phyloP scores from a whole-genome alignment of 2,888 invertebrate species.

The Terebella lapidaria region DNA sequence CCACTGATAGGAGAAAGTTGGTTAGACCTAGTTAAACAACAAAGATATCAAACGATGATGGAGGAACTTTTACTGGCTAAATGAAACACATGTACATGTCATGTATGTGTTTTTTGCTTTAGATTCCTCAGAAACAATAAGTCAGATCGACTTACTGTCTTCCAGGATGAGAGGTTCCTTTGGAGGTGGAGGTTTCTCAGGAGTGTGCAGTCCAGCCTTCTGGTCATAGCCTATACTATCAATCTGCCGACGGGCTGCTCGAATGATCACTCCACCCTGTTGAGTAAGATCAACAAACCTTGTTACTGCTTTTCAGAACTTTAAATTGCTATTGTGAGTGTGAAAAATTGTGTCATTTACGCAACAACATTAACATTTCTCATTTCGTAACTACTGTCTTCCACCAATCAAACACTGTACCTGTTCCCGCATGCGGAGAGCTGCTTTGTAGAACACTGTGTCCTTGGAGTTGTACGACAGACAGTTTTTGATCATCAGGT shows the following conservation, averaged over 20 bases:
- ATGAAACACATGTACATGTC: too few species aligned
- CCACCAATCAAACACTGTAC: constrained; percentile 31
- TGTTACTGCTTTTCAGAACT: too few species aligned
- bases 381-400: too few species aligned
- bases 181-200: constrained; percentile 27
- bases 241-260: constrained; percentile 72
- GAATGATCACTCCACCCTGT: constrained; percentile 72
- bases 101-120: too few species aligned
- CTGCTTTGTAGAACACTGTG: constrained; percentile 88
- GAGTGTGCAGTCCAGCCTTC: constrained; percentile 51
- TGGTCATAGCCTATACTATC: constrained; percentile 61
- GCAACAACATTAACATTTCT: too few species aligned
- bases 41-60: too few species aligned
- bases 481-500: constrained; percentile 94
- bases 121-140: too few species aligned
- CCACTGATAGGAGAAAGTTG: constrained; percentile 47
- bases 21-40: too few species aligned
- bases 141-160: constrained; percentile 37
- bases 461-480: constrained; percentile 91
- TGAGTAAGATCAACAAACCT: too few species aligned
- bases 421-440: constrained; percentile 79
- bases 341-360: too few species aligned
- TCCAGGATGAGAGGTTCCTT: constrained; percentile 53
- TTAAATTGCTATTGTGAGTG: too few species aligned
- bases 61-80: too few species aligned